Conservation (phyloP, 2,797 vertebrate genomes). For the Mormyrus proboscirostris region DNA sequence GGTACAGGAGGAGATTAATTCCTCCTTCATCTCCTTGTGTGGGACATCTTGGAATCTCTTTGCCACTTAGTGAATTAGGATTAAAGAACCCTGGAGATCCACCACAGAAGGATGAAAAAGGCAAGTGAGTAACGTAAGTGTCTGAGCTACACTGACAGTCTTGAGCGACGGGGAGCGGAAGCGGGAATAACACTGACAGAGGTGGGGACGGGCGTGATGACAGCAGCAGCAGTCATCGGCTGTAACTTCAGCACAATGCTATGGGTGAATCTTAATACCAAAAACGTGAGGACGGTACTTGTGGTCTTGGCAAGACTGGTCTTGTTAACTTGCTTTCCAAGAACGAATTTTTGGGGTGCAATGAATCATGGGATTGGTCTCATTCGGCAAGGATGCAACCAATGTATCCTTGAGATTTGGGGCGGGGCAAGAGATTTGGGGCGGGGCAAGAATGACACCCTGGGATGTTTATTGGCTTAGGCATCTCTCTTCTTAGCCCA, state of each 20-base stretch:
- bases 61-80: neutral
- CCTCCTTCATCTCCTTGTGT: neutral
- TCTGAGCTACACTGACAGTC: neutral
- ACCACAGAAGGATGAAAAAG: neutral
- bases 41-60: slow-evolving; percentile 9
- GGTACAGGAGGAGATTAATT: neutral
- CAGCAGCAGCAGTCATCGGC: neutral
- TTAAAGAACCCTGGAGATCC: neutral
- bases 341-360: neutral
- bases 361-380: neutral
- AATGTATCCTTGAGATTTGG: neutral
- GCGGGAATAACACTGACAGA: neutral
- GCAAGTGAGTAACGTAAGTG: neutral
- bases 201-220: neutral
- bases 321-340: neutral
- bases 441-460: neutral
- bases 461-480: neutral
- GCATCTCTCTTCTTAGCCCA: neutral
- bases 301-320: neutral
- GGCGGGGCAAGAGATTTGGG: neutral
- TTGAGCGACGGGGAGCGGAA: neutral
- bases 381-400: neutral
- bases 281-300: neutral
- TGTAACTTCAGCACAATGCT: neutral
- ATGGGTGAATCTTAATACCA: neutral